Base-by-base conservation (phyloP, 1,140 invertebrate species). In the Globodera ellingtonae region DNA sequence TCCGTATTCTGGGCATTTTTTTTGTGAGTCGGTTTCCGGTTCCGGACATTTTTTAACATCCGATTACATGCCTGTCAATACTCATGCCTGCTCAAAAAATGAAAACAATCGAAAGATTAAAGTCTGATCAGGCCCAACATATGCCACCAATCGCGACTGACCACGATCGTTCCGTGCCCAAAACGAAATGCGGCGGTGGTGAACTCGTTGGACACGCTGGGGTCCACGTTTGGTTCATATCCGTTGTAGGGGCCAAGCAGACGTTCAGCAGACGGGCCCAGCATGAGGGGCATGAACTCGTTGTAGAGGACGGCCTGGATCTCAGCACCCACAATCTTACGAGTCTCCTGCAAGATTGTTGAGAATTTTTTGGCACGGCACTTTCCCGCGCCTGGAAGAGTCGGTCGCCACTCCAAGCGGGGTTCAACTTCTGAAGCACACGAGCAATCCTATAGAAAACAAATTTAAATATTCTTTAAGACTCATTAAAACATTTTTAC, bases 121-220 rank as follows among this genome's bases (percentile, higher is more conserved):
- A 2, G 1, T 2, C 35, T 35, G 35, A 35, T 35, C 3, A 35
- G 35, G 35, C 35, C 35, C 3, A 35, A 35, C 1, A 3, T n/a
- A 6, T 21, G 18, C 15, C 52, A 24, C 44, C 46, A 9, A 35
- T 15, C 21, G 9, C 24, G 8, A 46, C 83, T 67, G 72, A 74
- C 85, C 76, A 83, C 76, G 74, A 93, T 90, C 79, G 92, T 90
- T 52, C 91, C 91, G 85, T 93, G 92, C 6, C 92, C 92, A 85
- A 92, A 92, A 79, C 92, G 89, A 85, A 91, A 93, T 44, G 92
- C 93, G 56, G 93, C 92, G 5, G 92, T 90, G 0, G 92, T 91
- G 87, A 93, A 93, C 50, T 91, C 92, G 87, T 93, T 93, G n/a
- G 91, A 91, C 47, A 92, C 91, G 24, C 90, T 91, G 18, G 92